Conservation (phyloP, 2,888 invertebrate species). For the Microplitis deprimator region DNA sequence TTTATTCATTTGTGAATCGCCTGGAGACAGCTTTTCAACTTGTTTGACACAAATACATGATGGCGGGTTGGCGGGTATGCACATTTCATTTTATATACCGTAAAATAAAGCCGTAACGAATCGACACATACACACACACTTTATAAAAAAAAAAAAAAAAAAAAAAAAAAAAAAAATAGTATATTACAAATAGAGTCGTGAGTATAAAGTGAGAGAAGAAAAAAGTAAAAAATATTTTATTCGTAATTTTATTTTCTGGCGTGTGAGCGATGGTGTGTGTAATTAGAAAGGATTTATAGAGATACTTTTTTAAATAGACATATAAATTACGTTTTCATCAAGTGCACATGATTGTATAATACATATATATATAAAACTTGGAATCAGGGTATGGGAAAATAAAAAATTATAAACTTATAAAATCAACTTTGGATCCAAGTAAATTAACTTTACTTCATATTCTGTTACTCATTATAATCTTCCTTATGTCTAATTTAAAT, state of each 20-base stretch:
- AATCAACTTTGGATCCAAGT: too few relatives aligned
- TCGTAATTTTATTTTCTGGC: background rate
- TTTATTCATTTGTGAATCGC: conserved; percentile 9
- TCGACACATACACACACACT: conserved; percentile 4
- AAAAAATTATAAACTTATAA: background rate
- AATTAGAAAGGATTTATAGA: background rate
- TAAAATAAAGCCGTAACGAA: conserved; percentile 3
- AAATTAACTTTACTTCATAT: too few relatives aligned
- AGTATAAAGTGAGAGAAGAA: background rate
- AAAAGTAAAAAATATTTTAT: background rate
- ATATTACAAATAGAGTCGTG: background rate
- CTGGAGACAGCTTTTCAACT: background rate
- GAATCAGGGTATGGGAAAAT: background rate
- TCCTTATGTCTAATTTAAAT: too few relatives aligned
- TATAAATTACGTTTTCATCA: background rate
- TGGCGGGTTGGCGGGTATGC: conserved; percentile 1
- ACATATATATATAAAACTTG: background rate
- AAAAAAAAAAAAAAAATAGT: background rate
- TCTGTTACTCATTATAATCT: too few relatives aligned
- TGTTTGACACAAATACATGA: background rate
- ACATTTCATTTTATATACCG: background rate
- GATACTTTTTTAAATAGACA: background rate
- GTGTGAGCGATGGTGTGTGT: background rate
- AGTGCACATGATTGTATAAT: background rate
- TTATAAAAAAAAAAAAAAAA: too few relatives aligned